Base-by-base conservation (phyloP, 2,797 vertebrate genomes). In the Phyllotis vaccarum region DNA sequence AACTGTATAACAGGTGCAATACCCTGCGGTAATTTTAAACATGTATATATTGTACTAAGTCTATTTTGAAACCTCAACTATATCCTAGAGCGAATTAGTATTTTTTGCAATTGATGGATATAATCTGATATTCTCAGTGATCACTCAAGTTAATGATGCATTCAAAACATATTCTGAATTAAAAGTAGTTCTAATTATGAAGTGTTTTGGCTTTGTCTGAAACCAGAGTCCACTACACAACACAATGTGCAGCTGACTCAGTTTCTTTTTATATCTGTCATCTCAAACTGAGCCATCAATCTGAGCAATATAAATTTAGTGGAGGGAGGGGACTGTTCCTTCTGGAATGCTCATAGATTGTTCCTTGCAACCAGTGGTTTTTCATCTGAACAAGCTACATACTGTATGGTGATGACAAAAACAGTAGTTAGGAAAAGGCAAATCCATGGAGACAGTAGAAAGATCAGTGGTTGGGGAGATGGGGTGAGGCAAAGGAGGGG, bases 111-210 rank as follows among this genome's bases (percentile, higher is more conserved):
- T 10, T 70, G 0, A 86, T 16, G 5, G 56, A 86, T 16, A 40
- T 27, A 64, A 94, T 68, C 91, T 92, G 43, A 54, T 80, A 87
- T 64, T 90, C 22, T 14, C 74, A 3, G 24, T 54, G 22, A 66
- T 60, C 13, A 34, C 13, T 83, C 19, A 37, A 88, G 13, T 60
- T 74, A 90, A 24, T 27, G 31, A 46, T 68, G 16, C 24, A 70
- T 95, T 85, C 58, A 92, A 89, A 54, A 37, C 14, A 95, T 82
- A 91, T 96, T 75, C 31, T 91, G 22, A 95, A 78, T 68, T 83
- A 85, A 95, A 94, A 74, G 5, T 66, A 80, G 34, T 60, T 95
- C 3, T 37, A 16, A 54, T 82, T 70, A 19, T 66, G 11, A 7
- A 94, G 86, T 29, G 90, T 93, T 90, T 29, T 75, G 54, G 68